Evolutionary conservation across 1,140 invertebrate genomes (phyloP), one percentile per base, ranked within the genome.

Genomic region (Aporrectodea caliginosa): DNA sequence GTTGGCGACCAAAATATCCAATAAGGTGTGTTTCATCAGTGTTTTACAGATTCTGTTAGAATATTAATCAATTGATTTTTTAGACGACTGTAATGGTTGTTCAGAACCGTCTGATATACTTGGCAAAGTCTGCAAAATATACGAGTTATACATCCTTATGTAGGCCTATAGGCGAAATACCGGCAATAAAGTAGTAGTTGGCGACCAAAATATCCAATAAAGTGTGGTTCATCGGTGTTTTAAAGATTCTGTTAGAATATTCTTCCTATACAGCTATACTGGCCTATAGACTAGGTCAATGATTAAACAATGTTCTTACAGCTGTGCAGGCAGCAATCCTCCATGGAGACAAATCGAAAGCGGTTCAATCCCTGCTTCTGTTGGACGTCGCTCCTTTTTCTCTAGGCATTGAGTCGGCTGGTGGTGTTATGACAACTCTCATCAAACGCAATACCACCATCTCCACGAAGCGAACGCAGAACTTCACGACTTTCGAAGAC

Each of bases 401-500:
- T 1, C 69, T 80, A 33, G 81, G 78, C 16, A 78, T 80, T 73
- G 75, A 78, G 73, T 78, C 79, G n/a, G 31, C 94, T 94, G 96
- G 96, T 72, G 96, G 96, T 86, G 95, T 98, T 75, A 98, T 98
- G 96, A 97, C 95, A 71, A 92, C 93, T 6, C 90, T 98, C 1
- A 97, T 98, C 87, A 96, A 98, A 90, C 91, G 96, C 71, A 98
- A 98, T 90, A 96, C 95, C 12, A 96, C 94, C 84, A 97, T 98
- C 86, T 96, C 96, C 34, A 96, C 94, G 35, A 97, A 97, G 88
- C 94, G 96, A 85, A 95, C 94, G 0, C 95, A 98, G 86, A 97
- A 93, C 12, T 98, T 98, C 90, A 97, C 96, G 75, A 98, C 96
- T 0, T 97, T 97, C 86, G 93, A 95, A 0, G 96, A 98, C 87